phyloP scores from a whole-genome alignment of 2,888 invertebrate species.

The Cyrtodaria siliqua region DNA sequence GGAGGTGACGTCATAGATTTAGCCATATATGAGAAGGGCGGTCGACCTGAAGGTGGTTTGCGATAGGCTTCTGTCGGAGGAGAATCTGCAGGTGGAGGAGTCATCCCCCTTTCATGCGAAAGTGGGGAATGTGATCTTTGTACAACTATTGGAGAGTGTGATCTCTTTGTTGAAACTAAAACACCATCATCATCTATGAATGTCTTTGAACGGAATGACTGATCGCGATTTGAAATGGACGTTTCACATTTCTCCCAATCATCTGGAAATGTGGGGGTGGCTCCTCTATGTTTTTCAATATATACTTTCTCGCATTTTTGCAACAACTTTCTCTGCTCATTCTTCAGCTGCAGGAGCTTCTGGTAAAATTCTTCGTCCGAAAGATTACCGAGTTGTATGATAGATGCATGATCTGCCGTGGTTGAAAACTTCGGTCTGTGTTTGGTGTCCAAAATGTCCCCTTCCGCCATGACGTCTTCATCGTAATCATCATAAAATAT shows the following conservation, averaged over 20 bases:
- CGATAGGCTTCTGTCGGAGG: slow-evolving; percentile 9
- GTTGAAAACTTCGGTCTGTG: slow-evolving; percentile 48
- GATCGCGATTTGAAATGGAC: slow-evolving; percentile 17
- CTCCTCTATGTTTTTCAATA: slow-evolving; percentile 73
- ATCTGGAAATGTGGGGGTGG: slow-evolving; percentile 52
- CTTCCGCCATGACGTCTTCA: slow-evolving; percentile 35
- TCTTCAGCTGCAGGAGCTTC: slow-evolving; percentile 80
- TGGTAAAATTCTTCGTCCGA: slow-evolving; percentile 83
- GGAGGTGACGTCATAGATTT: slow-evolving; percentile 44
- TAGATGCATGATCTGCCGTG: slow-evolving; percentile 27
- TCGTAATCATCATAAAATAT: slow-evolving; percentile 63
- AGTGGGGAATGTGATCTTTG: slow-evolving; percentile 39
- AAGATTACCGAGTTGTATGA: slow-evolving; percentile 71
- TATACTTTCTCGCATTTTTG: slow-evolving; percentile 82
- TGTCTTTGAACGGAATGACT: slow-evolving; percentile 37
- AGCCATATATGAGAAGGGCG: slow-evolving; percentile 31
- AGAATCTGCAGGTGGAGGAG: slow-evolving; percentile 8
- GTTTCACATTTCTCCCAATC: not conserved
- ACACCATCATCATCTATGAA: slow-evolving; percentile 55
- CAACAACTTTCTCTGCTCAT: slow-evolving; percentile 83
- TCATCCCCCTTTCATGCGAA: slow-evolving; percentile 10
- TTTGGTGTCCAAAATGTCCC: slow-evolving; percentile 51
- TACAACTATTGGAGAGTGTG: slow-evolving; percentile 16
- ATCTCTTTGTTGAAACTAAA: slow-evolving; percentile 23
- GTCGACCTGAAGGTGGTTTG: slow-evolving; percentile 64